Evolutionary conservation across 1,140 invertebrate species (phyloP).

Genomic region (Achatina immaculata): DNA sequence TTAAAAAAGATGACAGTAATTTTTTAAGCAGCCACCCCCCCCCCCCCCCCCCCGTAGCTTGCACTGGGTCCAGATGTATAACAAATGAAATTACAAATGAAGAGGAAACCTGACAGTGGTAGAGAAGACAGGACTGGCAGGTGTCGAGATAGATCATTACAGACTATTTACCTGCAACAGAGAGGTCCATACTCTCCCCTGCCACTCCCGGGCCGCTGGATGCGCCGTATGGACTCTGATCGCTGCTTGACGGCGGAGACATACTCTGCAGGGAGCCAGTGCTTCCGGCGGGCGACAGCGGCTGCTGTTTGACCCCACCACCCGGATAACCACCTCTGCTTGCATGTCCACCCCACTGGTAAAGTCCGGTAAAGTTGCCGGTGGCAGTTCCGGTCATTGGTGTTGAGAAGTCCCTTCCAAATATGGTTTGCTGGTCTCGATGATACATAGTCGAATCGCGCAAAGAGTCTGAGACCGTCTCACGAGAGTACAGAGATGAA

Average conservation of each 20-base stretch:
- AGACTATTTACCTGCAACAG: slow-evolving; percentile 64
- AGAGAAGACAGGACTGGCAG: no score
- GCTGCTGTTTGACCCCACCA: slow-evolving; percentile 60
- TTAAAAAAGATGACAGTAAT: no score
- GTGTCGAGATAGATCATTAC: no score
- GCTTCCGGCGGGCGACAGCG: slow-evolving; percentile 67
- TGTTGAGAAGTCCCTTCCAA: slow-evolving; percentile 5
- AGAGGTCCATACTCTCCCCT: slow-evolving; percentile 64
- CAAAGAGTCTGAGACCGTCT: neutral
- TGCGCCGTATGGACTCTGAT: slow-evolving; percentile 57
- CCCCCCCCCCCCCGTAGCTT: no score
- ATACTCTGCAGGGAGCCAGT: slow-evolving; percentile 68
- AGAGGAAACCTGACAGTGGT: no score
- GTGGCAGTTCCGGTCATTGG: slow-evolving; percentile 7
- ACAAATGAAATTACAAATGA: no score
- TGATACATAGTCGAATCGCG: slow-evolving; percentile 7
- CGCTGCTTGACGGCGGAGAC: slow-evolving; percentile 62
- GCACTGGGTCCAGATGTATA: no score
- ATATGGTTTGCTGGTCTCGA: slow-evolving; percentile 4
- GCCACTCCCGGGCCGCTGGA: slow-evolving; percentile 22
- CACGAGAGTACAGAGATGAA: neutral
- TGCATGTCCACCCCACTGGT: slow-evolving; percentile 34
- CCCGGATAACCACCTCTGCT: slow-evolving; percentile 12
- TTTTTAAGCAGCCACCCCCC: no score
- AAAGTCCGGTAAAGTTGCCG: neutral